Conservation (phyloP, 2,113 vertebrate genomes). For the Clarias macrocephalus region DNA sequence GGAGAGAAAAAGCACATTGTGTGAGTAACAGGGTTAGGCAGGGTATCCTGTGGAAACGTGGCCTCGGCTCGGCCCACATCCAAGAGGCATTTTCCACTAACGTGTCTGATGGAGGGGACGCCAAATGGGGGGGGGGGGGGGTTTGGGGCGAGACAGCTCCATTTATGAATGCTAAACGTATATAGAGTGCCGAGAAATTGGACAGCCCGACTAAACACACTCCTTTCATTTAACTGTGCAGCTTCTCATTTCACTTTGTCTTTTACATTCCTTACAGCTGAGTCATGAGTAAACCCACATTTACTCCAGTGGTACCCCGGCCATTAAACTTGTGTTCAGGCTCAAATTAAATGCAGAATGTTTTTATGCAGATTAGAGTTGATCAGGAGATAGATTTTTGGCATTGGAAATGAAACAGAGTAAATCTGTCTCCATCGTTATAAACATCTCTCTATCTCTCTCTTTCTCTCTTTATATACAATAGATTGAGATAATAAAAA, state of each 20-base stretch:
- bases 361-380: neutral
- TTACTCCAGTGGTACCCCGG: neutral
- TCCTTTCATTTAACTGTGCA: neutral
- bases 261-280: slow-evolving; percentile 16
- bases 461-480: no score
- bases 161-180: neutral
- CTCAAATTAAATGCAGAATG: neutral
- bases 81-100: slow-evolving; percentile 14
- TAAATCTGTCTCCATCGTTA: neutral
- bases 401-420: neutral
- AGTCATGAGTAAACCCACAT: slow-evolving; percentile 8
- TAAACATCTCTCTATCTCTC: no score
- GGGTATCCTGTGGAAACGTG: slow-evolving; percentile 41
- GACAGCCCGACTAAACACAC: neutral
- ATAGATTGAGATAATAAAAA: no score
- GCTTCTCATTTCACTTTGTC: neutral
- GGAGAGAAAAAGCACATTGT: slow-evolving; percentile 32
- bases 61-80: neutral
- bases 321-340: neutral
- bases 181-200: neutral
- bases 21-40: neutral
- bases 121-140: slow-evolving; percentile 17
- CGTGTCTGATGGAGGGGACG: neutral
- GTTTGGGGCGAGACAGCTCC: neutral
- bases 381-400: neutral